Evolutionary conservation across 2,113 vertebrate species (phyloP), one percentile per base, ranked within the genome.

Genomic region (Pongo pygmaeus): DNA sequence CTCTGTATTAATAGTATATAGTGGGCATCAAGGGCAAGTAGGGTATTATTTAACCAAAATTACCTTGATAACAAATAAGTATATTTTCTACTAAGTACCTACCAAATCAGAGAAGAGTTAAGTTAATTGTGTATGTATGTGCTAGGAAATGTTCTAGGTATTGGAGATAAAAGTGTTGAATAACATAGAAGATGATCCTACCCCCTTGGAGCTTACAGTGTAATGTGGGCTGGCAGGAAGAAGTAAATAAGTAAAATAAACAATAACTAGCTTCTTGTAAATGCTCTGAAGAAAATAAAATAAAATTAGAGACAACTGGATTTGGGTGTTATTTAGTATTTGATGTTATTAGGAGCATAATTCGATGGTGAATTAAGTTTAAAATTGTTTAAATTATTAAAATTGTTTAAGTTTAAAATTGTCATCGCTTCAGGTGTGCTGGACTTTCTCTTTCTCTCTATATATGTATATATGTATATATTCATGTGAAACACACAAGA

Each of bases 221-320:
- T 74, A 50, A 3, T 92, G 48, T 89, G 48, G 46, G 40, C 52
- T 95, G 52, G 32, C 23, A 86, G 67, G 59, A 86, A 84, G 46
- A 70, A 52, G 8, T n/a, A 93, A 75, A 38, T 64, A 84, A 75
- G 59, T 43, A 38, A 85, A 81, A 13, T 81, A 59, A 95, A 77
- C 32, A 95, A 84, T 23, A 79, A 43, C 18, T 32, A 38, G 12
- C 23, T 43, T 55, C 59, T 70, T 4, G 38, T 77, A 57, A 84
- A 27, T 81, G 43, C 67, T 72, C 89, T 89, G 30, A 84, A 92
- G 48, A 84, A 93, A 91, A 57, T 55, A 83, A 94, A 81, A 89
- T 50, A 86, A 27, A 13, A 70, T 78, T 84, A 78, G 30, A 16
- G 72, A 92, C 67, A 89, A 74, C 13, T 87, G 11, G 35, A 87